phyloP scores from a whole-genome alignment of 2,797 vertebrate species.

The Gymnothorax reevesii region DNA sequence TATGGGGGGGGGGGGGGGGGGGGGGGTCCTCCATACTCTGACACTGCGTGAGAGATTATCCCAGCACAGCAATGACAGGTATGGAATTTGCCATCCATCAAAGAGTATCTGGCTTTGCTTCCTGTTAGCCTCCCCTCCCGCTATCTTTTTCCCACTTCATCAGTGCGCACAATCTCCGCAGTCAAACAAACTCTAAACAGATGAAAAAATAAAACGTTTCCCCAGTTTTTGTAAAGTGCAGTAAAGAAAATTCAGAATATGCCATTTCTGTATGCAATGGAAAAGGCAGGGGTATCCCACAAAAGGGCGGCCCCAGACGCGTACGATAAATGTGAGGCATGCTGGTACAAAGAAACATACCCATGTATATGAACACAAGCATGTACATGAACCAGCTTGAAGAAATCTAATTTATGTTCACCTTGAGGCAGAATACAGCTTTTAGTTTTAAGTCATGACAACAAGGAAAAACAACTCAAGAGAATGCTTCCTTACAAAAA shows the following conservation, averaged over 20 bases:
- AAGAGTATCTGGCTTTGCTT: slow-evolving; percentile 33
- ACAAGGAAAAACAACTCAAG: neutral
- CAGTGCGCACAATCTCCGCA: slow-evolving; percentile 1
- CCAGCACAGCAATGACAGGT: slow-evolving; percentile 44
- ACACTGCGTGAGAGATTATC: slow-evolving; percentile 54
- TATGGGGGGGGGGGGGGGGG: slow-evolving; percentile 50
- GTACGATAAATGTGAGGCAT: neutral
- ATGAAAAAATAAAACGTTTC: too few species aligned
- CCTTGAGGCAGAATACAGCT: neutral
- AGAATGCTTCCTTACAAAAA: neutral
- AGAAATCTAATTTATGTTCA: neutral
- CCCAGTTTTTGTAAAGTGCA: neutral
- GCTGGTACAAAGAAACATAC: neutral
- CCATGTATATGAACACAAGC: neutral
- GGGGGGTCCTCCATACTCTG: slow-evolving; percentile 47
- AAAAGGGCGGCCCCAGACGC: neutral
- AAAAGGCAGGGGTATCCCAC: neutral
- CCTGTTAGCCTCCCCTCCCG: slow-evolving; percentile 2
- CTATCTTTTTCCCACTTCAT: slow-evolving; percentile 15
- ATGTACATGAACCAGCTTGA: neutral
- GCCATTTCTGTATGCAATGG: neutral
- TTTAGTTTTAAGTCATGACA: neutral
- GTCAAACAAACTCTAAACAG: slow-evolving; percentile 2
- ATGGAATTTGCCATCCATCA: slow-evolving; percentile 42
- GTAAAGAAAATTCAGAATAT: neutral